phyloP scores from a whole-genome alignment of 2,113 vertebrate species.

The Poecilia latipinna region DNA sequence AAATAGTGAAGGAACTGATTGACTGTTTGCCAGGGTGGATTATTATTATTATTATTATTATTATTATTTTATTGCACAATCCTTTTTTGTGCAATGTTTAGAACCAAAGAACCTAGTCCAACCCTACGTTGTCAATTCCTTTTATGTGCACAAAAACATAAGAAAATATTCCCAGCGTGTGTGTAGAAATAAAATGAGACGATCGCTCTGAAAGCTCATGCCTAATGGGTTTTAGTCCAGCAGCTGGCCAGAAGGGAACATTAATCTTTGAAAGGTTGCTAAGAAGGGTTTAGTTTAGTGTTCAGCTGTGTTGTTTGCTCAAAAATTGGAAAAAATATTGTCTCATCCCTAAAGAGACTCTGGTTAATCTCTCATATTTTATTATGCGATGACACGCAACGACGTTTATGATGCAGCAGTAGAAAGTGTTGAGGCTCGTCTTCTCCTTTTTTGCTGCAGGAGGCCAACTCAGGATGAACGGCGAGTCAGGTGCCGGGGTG shows the following conservation, averaged over 20 bases:
- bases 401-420: background rate
- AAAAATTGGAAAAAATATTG: background rate
- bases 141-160: background rate
- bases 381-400: background rate
- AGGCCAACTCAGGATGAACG: conserved; percentile 89
- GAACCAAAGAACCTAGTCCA: no score
- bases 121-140: background rate
- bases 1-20: no score
- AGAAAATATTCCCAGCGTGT: background rate
- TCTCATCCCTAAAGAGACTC: background rate
- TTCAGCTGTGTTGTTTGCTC: background rate
- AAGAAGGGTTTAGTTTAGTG: background rate
- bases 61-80: no score
- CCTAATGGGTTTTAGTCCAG: background rate
- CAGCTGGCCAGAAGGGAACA: background rate
- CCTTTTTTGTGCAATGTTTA: no score
- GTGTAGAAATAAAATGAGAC: background rate
- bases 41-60: no score
- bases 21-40: no score
- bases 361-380: background rate
- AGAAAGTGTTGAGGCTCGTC: background rate
- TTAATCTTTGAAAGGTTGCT: background rate
- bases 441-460: conserved; percentile 38
- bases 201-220: background rate
- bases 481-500: conserved; percentile 92